Base-by-base conservation (phyloP, 23 tunicate genomes). In the Phallusia fumigata region DNA sequence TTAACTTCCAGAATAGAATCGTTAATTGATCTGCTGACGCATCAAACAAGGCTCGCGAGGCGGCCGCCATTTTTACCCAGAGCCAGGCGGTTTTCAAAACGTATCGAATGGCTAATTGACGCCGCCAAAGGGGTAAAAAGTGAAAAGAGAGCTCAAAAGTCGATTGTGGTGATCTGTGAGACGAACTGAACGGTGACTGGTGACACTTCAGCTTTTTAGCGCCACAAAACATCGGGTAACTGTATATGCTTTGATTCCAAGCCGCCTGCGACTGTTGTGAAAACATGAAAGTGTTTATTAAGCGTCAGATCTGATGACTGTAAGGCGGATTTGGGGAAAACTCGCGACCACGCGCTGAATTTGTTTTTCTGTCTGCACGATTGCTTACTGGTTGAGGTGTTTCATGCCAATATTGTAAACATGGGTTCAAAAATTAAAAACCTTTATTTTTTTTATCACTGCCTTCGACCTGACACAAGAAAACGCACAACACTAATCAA, bases 11-110 rank as follows among this genome's bases (percentile, higher is more conserved):
- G 69, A 58, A 58, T 58, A 24, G 69, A 58, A 8, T 24, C 69
- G 69, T 58, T 58, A 58, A 58, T 58, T 58, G 69, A 58, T 58
- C 69, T 58, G 69, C 69, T 58, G 69, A 58, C 69, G 69, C 26
- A 58, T 24, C 69, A 58, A 58, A 58, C 69, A 58, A 58, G 15
- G 16, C 28, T 58, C 69, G 69, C 11, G 69, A 11, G 69, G 5
- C 28, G 11, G 28, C 69, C 69, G 69, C 69, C 69, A 58, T 58
- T 58, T 58, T 58, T 58, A 21, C 28, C 16, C 28, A 22, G 47
- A 21, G 5, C 16, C 28, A 5, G 69, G 69, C 69, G 69, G 69
- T 58, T 58, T 58, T 58, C 69, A 21, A 58, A 58, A 58, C 69
- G 69, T 58, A 58, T 58, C 69, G 28, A 13, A 58, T 58, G 69